A percentile compares a stretch with the other conserved stretches of the same genome.
Evolutionary conservation across 2,797 vertebrate species (phyloP).

Genomic region (Centroberyx gerrardi): DNA sequence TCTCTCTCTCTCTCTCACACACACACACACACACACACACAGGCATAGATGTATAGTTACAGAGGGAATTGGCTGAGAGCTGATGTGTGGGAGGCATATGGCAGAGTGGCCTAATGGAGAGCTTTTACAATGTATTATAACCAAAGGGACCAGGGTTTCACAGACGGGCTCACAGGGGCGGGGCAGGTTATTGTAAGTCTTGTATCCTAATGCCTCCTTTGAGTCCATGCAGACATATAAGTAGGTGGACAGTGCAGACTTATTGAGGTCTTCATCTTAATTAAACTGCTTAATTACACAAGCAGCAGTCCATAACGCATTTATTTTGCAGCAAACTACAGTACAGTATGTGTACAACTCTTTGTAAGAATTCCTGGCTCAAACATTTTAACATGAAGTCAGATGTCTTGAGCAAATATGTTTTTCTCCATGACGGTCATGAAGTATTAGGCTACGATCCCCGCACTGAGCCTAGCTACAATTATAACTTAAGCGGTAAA

Average conservation of each 20-base stretch:
- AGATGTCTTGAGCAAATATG: too few species aligned
- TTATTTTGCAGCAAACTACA: not conserved
- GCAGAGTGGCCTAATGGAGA: constrained; percentile 62
- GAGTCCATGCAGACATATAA: not conserved
- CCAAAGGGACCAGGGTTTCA: constrained; percentile 42
- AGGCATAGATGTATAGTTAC: constrained; percentile 25
- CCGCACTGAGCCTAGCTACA: not conserved
- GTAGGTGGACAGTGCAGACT: not conserved
- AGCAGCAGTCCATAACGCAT: not conserved
- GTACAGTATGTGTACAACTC: too few species aligned
- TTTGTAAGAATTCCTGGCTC: too few species aligned
- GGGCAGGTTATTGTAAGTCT: constrained; percentile 5
- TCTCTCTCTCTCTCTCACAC: constrained; percentile 7
- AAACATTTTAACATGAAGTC: too few species aligned
- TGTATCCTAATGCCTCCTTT: constrained; percentile 18
- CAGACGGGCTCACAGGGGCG: constrained; percentile 23
- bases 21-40: not conserved
- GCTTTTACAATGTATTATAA: constrained; percentile 55
- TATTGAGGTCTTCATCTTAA: too few species aligned
- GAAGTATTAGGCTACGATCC: too few species aligned
- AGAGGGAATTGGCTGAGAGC: constrained; percentile 56
- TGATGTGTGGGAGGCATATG: constrained; percentile 64
- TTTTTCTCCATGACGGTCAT: too few species aligned
- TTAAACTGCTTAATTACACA: not conserved
- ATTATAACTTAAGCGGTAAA: not conserved